phyloP scores from a whole-genome alignment of 1,140 invertebrate species.

The Drosophila sturtevanti region DNA sequence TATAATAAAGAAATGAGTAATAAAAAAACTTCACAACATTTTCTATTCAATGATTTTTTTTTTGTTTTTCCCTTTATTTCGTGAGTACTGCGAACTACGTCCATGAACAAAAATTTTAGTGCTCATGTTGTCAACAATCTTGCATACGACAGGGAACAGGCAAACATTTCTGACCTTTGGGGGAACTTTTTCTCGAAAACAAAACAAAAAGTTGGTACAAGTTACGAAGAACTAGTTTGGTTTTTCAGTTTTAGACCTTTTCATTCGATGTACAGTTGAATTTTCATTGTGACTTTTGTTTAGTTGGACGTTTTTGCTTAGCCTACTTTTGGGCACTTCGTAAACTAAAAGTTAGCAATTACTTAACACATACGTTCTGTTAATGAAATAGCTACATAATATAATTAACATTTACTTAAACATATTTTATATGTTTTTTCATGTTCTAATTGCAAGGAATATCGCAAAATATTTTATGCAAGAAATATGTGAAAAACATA shows the following conservation, averaged over 20 bases:
- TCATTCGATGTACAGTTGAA: background rate
- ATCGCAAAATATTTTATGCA: too few species aligned
- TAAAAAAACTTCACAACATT: too few species aligned
- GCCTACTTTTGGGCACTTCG: constrained; percentile 41
- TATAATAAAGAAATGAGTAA: too few species aligned
- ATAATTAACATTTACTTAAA: too few species aligned
- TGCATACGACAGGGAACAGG: background rate
- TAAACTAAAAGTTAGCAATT: constrained; percentile 23
- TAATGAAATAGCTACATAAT: too few species aligned
- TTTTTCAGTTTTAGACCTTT: constrained; percentile 31
- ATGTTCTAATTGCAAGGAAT: too few species aligned
- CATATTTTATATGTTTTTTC: too few species aligned
- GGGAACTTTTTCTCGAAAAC: constrained; percentile 3
- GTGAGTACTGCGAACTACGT: background rate
- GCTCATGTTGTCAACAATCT: constrained; percentile 17
- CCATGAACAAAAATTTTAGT: constrained; percentile 11
- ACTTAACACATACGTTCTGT: background rate
- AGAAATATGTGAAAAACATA: background rate
- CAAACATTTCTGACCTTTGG: constrained; percentile 4
- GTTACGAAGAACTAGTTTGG: constrained; percentile 44
- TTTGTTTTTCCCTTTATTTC: background rate
- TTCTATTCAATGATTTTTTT: too few species aligned
- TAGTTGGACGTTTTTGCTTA: constrained; percentile 39
- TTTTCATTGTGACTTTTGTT: constrained; percentile 36
- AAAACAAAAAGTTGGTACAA: constrained; percentile 1